Evolutionary conservation across 2,797 vertebrate species (phyloP).

Genomic region (Clamator glandarius): DNA sequence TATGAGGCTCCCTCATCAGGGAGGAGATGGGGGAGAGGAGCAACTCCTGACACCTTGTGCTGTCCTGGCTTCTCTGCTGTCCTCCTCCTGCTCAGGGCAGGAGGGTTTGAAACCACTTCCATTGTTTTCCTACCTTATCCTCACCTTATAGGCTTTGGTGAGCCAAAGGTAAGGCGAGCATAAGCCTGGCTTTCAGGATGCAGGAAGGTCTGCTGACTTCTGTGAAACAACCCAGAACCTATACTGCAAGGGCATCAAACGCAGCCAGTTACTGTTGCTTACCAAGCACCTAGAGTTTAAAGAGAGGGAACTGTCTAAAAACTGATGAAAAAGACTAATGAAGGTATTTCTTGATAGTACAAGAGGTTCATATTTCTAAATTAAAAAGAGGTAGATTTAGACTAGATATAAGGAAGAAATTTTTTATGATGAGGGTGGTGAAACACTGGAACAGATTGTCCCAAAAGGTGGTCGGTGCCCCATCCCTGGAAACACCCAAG

Average conservation of each 20-base stretch:
- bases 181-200: background rate
- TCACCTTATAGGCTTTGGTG: background rate
- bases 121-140: background rate
- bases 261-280: background rate
- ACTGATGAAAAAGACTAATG: background rate
- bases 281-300: background rate
- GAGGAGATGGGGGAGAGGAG: background rate
- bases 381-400: background rate
- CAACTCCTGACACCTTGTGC: background rate
- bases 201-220: background rate
- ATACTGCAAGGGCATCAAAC: background rate
- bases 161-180: background rate
- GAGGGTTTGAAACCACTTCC: background rate
- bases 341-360: background rate
- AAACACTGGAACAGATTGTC: background rate
- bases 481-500: background rate
- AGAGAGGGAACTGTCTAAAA: background rate
- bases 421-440: background rate
- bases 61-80: background rate
- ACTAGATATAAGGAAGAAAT: background rate
- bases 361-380: background rate
- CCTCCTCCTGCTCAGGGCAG: background rate
- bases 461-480: background rate
- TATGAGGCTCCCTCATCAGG: background rate
- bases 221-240: no score